Evolutionary conservation across 2,888 invertebrate species (phyloP).

Genomic region (Colletes collaris): DNA sequence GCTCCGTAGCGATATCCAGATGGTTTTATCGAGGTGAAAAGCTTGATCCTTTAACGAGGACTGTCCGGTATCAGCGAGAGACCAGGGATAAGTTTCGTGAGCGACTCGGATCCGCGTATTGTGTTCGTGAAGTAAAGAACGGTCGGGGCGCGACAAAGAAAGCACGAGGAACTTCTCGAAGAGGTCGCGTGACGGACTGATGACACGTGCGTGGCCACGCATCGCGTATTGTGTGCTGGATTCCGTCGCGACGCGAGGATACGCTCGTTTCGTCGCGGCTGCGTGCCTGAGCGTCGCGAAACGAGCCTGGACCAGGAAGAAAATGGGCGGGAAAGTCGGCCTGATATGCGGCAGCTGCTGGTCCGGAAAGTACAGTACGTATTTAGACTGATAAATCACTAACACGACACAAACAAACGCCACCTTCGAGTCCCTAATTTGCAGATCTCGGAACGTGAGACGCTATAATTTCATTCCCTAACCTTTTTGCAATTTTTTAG

Average conservation of each 20-base stretch:
- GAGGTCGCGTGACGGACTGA: conserved; percentile 34
- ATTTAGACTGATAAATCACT: conserved; percentile 25
- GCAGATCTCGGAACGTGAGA: no score
- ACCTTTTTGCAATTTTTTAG: no score
- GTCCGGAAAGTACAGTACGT: conserved; percentile 81
- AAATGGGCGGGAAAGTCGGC: conserved; percentile 82
- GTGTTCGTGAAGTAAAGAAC: background rate
- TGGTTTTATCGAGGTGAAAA: no score
- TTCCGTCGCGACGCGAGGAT: conserved; percentile 34
- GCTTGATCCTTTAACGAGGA: no score
- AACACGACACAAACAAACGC: no score
- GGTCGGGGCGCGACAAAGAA: background rate
- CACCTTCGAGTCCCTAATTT: no score
- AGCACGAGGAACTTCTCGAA: background rate
- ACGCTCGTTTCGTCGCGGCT: conserved; percentile 27
- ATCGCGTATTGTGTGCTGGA: conserved; percentile 36
- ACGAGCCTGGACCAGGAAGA: conserved; percentile 45
- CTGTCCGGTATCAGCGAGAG: no score
- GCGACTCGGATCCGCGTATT: conserved; percentile 11
- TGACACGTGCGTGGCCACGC: conserved; percentile 55
- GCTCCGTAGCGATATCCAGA: no score
- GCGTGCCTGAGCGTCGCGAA: conserved; percentile 15
- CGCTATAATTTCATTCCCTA: no score
- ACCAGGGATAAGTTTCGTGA: background rate
- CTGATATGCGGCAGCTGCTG: conserved; percentile 82